These are phyloP conservation scores for Heteromurus nitidus DNA, from an alignment of 2,888 invertebrate species.

Conservation along the genomic window DNA sequence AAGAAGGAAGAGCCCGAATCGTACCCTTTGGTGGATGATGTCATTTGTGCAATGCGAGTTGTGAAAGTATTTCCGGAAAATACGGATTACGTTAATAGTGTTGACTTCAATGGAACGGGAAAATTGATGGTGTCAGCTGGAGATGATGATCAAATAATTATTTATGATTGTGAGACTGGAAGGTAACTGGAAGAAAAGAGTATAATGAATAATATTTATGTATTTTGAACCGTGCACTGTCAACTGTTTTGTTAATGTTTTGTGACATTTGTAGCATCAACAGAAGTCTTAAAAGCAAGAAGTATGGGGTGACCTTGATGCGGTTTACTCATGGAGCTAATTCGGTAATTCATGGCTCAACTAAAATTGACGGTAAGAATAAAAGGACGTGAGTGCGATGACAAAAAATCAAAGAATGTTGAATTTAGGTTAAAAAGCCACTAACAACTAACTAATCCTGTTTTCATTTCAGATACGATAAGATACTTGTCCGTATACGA, in stretches of 20 bases:
- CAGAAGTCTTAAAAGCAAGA: constrained; percentile 98
- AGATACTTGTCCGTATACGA: constrained; percentile 98
- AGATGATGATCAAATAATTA: constrained; percentile 99
- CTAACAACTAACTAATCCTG: too few relatives aligned
- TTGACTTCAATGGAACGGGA: constrained; percentile 93
- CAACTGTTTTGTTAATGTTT: too few relatives aligned
- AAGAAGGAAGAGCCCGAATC: too few relatives aligned
- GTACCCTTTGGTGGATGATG: constrained; percentile 95
- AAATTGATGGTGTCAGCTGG: constrained; percentile 97
- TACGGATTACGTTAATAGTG: constrained; percentile 97
- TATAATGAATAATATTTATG: too few relatives aligned
- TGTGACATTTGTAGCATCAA: too few relatives aligned
- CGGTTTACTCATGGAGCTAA: constrained; percentile 99
- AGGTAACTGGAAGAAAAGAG: too few relatives aligned
- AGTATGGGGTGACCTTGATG: constrained; percentile 99
- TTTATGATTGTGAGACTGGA: constrained; percentile 99
- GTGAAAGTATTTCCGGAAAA: constrained; percentile 99
- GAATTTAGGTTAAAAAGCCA: too few relatives aligned
- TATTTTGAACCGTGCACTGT: not conserved
- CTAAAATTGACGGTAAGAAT: constrained; percentile 92
- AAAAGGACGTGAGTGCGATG: too few relatives aligned
- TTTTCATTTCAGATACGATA: constrained; percentile 85
- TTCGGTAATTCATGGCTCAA: constrained; percentile 98
- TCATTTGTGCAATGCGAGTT: constrained; percentile 96
- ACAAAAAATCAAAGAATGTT: too few relatives aligned